Base-by-base conservation (phyloP, 2,888 invertebrate species). In the Brachypterus glaber region DNA sequence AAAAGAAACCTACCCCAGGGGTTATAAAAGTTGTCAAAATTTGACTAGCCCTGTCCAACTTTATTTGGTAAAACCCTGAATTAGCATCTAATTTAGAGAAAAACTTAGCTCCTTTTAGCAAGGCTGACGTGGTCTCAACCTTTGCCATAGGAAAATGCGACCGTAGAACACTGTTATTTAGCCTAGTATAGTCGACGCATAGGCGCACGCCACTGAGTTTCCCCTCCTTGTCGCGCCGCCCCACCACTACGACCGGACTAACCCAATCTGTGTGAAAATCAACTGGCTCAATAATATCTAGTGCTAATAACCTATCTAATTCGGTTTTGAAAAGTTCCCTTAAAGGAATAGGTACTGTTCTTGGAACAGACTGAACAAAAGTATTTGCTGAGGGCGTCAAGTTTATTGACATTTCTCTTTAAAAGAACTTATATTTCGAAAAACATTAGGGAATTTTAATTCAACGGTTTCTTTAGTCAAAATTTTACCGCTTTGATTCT, bases 71-170 rank as follows among this genome's bases (percentile, higher is more conserved):
- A 34, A 44, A 39, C 14, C 39, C 41, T 14, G 42, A 42, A 30
- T 35, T 40, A 14, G 44, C 37, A 30, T 44, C 44, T 33, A 42
- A 31, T 25, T 33, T 32, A 34, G 24, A 33, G 17, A 54, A 57
- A 36, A 47, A 21, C 39, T 45, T 49, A 2, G 49, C 44, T 3
- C 47, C 42, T 39, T 42, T 41, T 27, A 54, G 14, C 25, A 44
- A 37, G 8, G 48, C 48, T 35, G 50, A 9, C 3, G 46, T 44
- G 3, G 42, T 41, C 25, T 54, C 49, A n/a, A 57, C 46, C 17
- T 56, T 52, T 16, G 47, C 47, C n/a, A 57, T 41, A 1, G 53
- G 53, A 35, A 43, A 48, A 15, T 49, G 43, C 7, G 48, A 21
- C n/a, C 52, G 40, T 17, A 41, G 32, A 17, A 52, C 46, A 17